A percentile compares a stretch with the other conserved stretches of the same genome.
phyloP scores from a whole-genome alignment of 2,797 vertebrate species.

The Phaenicophaeus curvirostris region DNA sequence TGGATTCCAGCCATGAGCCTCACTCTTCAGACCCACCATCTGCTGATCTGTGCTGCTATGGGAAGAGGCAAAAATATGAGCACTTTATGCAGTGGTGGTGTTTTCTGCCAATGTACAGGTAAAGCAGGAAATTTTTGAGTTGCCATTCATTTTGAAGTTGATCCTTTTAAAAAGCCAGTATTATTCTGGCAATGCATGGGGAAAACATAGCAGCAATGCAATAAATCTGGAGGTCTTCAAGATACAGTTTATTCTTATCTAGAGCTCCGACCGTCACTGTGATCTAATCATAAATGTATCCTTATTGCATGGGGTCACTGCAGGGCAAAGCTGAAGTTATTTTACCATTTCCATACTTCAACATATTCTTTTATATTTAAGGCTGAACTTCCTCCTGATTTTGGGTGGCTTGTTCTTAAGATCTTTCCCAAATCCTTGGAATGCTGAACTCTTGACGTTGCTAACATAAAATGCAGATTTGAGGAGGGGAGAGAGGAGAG shows the following conservation, averaged over 20 bases:
- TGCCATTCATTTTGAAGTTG: neutral
- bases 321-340: constrained; percentile 1
- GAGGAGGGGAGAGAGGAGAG: too few species aligned
- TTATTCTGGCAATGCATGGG: neutral
- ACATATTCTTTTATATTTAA: constrained; percentile 26
- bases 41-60: neutral
- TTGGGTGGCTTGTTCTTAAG: constrained; percentile 35
- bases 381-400: constrained; percentile 29
- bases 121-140: neutral
- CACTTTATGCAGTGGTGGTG: neutral
- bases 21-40: neutral
- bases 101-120: neutral
- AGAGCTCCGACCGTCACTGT: neutral
- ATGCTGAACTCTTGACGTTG: neutral
- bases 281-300: constrained; percentile 25
- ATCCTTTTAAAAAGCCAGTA: neutral
- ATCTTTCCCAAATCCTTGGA: constrained; percentile 15
- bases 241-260: constrained; percentile 1
- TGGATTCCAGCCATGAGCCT: neutral
- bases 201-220: neutral
- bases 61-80: neutral
- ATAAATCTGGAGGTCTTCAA: constrained; percentile 7
- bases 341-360: constrained; percentile 18
- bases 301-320: neutral
- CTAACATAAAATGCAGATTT: constrained; percentile 16